Conservation (phyloP, 1,140 invertebrate genomes). For the Drosophila sulfurigaster region DNA sequence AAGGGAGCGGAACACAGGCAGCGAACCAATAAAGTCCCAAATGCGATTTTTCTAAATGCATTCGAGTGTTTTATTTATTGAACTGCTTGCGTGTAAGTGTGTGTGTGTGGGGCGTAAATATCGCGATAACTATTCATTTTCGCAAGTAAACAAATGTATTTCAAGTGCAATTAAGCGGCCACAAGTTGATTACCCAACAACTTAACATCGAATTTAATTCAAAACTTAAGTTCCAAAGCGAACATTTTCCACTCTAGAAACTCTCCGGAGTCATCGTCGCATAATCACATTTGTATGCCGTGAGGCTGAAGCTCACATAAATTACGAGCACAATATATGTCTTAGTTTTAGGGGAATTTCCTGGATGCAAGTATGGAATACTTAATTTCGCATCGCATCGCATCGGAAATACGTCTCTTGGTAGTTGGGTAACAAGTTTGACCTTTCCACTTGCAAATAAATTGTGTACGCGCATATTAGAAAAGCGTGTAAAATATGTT, state of each 20-base stretch:
- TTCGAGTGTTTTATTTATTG: conserved; percentile 78
- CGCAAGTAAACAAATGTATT: conserved; percentile 40
- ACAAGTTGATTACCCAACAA: conserved; percentile 25
- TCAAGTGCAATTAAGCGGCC: conserved; percentile 35
- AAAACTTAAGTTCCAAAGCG: neutral
- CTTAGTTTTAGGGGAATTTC: conserved; percentile 5
- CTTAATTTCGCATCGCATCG: neutral
- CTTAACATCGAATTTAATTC: conserved; percentile 7
- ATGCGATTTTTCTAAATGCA: conserved; percentile 77
- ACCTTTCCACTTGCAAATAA: neutral
- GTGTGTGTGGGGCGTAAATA: conserved; percentile 34
- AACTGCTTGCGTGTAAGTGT: conserved; percentile 24
- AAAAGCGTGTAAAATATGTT: conserved; percentile 2
- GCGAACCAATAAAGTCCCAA: conserved; percentile 56
- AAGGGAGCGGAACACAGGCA: neutral
- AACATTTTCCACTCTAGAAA: neutral
- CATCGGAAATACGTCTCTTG: neutral
- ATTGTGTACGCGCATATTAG: neutral
- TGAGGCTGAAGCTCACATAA: conserved; percentile 2
- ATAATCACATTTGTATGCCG: conserved; percentile 12
- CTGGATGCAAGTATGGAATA: conserved; percentile 1
- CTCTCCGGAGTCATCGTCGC: no score
- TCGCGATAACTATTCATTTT: conserved; percentile 48
- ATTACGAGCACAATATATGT: neutral
- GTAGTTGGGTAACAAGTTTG: neutral